Percentiles rank a stretch among this genome's conserved stretches.
These are phyloP conservation scores for Caenorhabditis brenneri DNA, from an alignment of 1,140 invertebrate species.

Conservation along the genomic window DNA sequence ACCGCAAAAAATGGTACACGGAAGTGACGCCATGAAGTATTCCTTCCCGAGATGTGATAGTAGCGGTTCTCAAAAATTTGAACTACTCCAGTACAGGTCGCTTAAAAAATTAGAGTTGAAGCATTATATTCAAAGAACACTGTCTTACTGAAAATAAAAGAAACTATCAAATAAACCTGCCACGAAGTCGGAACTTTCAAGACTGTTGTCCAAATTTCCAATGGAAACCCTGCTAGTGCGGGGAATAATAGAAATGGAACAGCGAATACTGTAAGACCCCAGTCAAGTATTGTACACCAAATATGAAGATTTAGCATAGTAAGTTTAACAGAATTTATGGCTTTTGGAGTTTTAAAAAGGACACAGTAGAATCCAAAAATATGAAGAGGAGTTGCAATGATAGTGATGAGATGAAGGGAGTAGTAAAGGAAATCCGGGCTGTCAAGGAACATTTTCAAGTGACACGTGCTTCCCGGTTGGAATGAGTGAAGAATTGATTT, in stretches of 20 bases:
- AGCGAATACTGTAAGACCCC: background rate
- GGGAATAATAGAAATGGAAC: background rate
- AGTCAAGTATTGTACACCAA: background rate
- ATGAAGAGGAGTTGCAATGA: background rate
- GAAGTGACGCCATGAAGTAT: too few relatives aligned
- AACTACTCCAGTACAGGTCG: too few relatives aligned
- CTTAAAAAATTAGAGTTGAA: too few relatives aligned
- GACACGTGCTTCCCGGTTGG: too few relatives aligned
- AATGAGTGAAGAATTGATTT: too few relatives aligned
- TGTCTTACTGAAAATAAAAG: too few relatives aligned
- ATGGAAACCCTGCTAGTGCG: background rate
- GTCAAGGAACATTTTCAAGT: too few relatives aligned
- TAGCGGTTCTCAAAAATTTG: too few relatives aligned
- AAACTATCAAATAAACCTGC: background rate
- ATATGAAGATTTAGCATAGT: background rate
- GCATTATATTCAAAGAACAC: too few relatives aligned
- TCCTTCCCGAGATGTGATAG: too few relatives aligned
- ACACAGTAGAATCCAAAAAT: background rate
- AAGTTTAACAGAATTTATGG: background rate
- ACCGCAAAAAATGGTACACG: too few relatives aligned
- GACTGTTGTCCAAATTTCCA: background rate
- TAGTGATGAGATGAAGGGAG: background rate
- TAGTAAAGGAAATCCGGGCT: background rate
- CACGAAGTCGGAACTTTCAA: background rate
- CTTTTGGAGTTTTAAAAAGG: background rate